Conservation (phyloP, 2,888 invertebrate species). For the Formica aserva region DNA sequence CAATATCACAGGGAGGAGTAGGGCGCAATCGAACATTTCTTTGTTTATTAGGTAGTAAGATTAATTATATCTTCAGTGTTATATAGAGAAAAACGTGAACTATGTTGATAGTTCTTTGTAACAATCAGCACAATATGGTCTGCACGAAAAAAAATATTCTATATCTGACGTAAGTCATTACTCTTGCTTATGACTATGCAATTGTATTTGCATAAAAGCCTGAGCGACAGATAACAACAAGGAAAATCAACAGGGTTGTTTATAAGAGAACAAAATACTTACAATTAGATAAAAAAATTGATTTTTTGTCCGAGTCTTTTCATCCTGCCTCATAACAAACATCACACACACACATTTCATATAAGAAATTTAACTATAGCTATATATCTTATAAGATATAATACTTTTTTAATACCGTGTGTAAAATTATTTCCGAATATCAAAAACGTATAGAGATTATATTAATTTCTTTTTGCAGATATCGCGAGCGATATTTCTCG, state of each 20-base stretch:
- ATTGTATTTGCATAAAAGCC: background rate
- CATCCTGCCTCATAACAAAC: background rate
- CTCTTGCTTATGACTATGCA: background rate
- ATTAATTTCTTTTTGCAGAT: background rate
- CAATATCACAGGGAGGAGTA: background rate
- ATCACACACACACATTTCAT: background rate
- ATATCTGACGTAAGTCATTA: constrained; percentile 16
- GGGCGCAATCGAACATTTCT: constrained; percentile 14
- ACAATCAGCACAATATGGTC: constrained; percentile 8
- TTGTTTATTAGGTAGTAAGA: background rate
- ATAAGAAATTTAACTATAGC: background rate
- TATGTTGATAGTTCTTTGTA: constrained; percentile 2
- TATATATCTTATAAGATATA: background rate
- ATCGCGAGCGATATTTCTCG: background rate
- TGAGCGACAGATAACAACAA: background rate
- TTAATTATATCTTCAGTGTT: background rate
- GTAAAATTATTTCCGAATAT: background rate
- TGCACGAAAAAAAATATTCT: background rate
- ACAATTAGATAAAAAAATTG: background rate
- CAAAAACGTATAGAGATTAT: background rate
- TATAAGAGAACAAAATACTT: background rate
- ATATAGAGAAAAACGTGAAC: constrained; percentile 7
- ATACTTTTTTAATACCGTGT: background rate
- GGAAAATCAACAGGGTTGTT: background rate
- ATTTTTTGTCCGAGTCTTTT: background rate